These are phyloP conservation scores for Poeciliopsis gracilis DNA, from an alignment of 2,797 vertebrate species.

Conservation along the genomic window DNA sequence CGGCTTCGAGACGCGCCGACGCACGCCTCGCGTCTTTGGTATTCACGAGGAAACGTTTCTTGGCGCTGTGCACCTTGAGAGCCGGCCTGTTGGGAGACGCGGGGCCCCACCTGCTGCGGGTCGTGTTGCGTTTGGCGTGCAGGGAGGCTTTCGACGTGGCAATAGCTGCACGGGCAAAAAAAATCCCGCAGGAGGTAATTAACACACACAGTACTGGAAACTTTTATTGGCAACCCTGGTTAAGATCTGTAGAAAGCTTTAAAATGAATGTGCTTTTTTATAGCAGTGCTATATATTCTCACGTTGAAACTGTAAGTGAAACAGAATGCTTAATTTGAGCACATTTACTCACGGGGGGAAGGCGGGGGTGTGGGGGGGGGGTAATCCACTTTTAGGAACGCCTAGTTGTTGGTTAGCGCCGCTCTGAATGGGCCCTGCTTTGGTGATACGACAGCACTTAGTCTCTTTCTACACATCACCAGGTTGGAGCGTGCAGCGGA, in stretches of 20 bases:
- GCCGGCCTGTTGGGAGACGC: conserved; percentile 19
- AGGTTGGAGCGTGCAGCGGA: background rate
- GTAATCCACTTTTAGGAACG: background rate
- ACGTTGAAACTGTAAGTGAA: background rate
- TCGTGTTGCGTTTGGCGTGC: conserved; percentile 56
- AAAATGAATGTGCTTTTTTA: conserved; percentile 4
- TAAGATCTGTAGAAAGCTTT: conserved; percentile 7
- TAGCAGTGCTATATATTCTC: background rate
- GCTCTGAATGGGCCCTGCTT: background rate
- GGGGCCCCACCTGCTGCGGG: conserved; percentile 47
- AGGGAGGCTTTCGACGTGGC: conserved; percentile 49
- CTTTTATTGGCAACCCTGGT: conserved; percentile 4
- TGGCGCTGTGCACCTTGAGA: conserved; percentile 28
- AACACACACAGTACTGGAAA: conserved; percentile 33
- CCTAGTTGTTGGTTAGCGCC: background rate
- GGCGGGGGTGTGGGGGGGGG: no score
- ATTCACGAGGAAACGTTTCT: conserved; percentile 47
- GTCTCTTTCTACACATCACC: background rate
- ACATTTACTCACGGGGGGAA: background rate
- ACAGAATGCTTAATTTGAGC: background rate
- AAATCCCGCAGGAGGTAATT: conserved; percentile 64
- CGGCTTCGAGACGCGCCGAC: conserved; percentile 29
- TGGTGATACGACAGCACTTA: background rate
- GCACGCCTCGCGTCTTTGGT: conserved; percentile 50
- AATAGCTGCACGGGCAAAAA: conserved; percentile 27